Conservation (phyloP, 2,797 vertebrate species). For the Morelia viridis region DNA sequence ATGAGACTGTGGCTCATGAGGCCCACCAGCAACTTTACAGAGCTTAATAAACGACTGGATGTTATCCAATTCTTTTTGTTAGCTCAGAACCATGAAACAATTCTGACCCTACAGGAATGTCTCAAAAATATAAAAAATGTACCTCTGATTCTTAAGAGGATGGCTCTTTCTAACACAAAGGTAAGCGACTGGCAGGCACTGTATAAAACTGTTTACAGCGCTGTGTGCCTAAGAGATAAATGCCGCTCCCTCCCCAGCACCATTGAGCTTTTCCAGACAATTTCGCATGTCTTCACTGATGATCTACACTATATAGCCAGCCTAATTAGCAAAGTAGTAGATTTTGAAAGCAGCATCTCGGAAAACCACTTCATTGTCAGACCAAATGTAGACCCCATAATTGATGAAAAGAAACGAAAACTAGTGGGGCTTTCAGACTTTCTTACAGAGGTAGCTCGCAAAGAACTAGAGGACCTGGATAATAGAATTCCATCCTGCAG, state of each 20-base stretch:
- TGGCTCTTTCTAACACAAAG: conserved; percentile 90
- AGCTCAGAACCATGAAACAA: conserved; percentile 83
- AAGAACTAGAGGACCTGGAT: conserved; percentile 88
- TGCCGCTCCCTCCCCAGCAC: conserved; percentile 83
- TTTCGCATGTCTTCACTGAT: conserved; percentile 84
- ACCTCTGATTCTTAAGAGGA: conserved; percentile 87
- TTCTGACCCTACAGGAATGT: conserved; percentile 83
- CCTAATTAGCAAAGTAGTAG: conserved; percentile 91
- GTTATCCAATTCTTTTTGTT: conserved; percentile 90
- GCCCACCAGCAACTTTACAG: conserved; percentile 82
- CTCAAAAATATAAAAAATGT: conserved; percentile 91
- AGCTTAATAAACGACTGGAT: conserved; percentile 87
- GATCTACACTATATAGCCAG: conserved; percentile 86
- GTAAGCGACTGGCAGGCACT: conserved; percentile 91
- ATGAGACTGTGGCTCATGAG: conserved; percentile 91
- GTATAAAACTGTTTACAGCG: conserved; percentile 90
- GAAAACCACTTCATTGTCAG: conserved; percentile 89
- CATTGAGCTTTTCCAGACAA: conserved; percentile 87
- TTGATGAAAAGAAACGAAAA: conserved; percentile 92
- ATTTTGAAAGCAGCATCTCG: conserved; percentile 87
- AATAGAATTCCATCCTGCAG: conserved; percentile 84
- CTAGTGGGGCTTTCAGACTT: conserved; percentile 90
- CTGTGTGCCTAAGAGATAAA: conserved; percentile 88
- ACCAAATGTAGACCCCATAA: conserved; percentile 85
- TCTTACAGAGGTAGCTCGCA: conserved; percentile 89